phyloP scores from a whole-genome alignment of 1,140 invertebrate species.

The Melipona quadrifasciata region DNA sequence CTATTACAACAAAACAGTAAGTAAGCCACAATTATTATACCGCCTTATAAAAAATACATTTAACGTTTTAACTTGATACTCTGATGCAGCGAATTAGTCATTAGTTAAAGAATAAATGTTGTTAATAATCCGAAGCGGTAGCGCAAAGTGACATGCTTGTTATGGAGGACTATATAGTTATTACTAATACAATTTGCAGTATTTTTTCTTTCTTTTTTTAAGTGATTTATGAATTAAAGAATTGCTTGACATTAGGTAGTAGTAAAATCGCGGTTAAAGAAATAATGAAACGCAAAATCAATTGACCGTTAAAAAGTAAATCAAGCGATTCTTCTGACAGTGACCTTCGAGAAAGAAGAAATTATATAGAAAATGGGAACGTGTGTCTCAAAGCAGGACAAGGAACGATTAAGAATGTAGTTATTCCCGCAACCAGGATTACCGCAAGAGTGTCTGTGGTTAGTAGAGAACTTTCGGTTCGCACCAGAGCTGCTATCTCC shows the following conservation, averaged over 20 bases:
- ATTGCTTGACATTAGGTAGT: conserved; percentile 14
- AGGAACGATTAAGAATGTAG: conserved; percentile 79
- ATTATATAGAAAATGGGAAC: neutral
- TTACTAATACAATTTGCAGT: conserved; percentile 39
- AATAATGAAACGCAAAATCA: neutral
- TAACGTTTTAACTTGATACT: neutral
- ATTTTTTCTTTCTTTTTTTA: neutral
- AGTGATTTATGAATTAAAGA: conserved; percentile 38
- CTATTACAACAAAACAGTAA: conserved; percentile 65
- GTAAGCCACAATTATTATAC: neutral
- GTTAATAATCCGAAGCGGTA: conserved; percentile 28
- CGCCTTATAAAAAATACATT: neutral
- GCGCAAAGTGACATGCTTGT: conserved; percentile 53
- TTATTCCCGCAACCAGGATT: conserved; percentile 82
- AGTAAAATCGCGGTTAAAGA: neutral
- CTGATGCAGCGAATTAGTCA: neutral
- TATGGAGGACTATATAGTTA: conserved; percentile 26
- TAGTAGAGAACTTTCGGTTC: conserved; percentile 83
- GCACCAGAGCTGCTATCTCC: conserved; percentile 82
- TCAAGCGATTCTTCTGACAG: conserved; percentile 35
- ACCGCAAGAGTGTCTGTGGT: conserved; percentile 82
- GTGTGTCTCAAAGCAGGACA: conserved; percentile 64
- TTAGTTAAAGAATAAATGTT: conserved; percentile 10
- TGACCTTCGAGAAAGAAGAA: neutral
- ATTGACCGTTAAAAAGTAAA: neutral